These are phyloP conservation scores for Amphiduros pacificus DNA, from an alignment of 2,888 invertebrate genomes.

Conservation along the genomic window DNA sequence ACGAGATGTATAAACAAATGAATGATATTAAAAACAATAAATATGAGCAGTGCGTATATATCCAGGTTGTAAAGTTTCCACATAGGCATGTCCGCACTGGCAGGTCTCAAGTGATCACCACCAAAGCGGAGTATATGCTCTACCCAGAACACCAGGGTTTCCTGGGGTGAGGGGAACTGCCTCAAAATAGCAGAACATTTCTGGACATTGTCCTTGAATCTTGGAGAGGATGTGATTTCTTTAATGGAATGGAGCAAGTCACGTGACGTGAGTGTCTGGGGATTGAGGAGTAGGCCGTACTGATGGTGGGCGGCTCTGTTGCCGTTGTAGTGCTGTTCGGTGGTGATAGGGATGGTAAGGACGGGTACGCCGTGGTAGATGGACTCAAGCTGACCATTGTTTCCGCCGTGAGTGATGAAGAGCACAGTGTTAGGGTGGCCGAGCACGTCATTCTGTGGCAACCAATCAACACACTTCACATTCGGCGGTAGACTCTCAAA, in stretches of 20 bases:
- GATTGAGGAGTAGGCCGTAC: slow-evolving; percentile 9
- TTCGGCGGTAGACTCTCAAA: slow-evolving; percentile 12
- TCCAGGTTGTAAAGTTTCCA: background rate
- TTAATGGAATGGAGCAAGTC: slow-evolving; percentile 7
- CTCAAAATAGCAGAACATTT: slow-evolving; percentile 16
- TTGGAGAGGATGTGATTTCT: background rate
- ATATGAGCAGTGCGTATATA: background rate
- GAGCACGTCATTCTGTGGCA: slow-evolving; percentile 19
- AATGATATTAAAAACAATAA: background rate
- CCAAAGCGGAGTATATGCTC: slow-evolving; percentile 9
- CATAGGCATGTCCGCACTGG: slow-evolving; percentile 8
- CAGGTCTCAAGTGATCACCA: slow-evolving; percentile 4
- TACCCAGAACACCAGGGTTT: slow-evolving; percentile 9
- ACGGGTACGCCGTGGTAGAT: slow-evolving; percentile 23
- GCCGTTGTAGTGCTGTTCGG: slow-evolving; percentile 18
- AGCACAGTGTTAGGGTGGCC: slow-evolving; percentile 16
- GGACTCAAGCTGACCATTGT: slow-evolving; percentile 21
- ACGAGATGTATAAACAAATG: too few species aligned
- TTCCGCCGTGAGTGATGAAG: slow-evolving; percentile 23
- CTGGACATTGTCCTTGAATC: slow-evolving; percentile 4
- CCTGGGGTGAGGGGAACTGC: slow-evolving; percentile 5
- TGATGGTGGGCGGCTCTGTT: background rate
- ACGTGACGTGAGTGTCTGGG: slow-evolving; percentile 3
- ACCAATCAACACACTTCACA: slow-evolving; percentile 8
- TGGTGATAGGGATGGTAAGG: slow-evolving; percentile 13